Base-by-base conservation (phyloP, 1,140 invertebrate genomes). In the Sarcophaga bullata region DNA sequence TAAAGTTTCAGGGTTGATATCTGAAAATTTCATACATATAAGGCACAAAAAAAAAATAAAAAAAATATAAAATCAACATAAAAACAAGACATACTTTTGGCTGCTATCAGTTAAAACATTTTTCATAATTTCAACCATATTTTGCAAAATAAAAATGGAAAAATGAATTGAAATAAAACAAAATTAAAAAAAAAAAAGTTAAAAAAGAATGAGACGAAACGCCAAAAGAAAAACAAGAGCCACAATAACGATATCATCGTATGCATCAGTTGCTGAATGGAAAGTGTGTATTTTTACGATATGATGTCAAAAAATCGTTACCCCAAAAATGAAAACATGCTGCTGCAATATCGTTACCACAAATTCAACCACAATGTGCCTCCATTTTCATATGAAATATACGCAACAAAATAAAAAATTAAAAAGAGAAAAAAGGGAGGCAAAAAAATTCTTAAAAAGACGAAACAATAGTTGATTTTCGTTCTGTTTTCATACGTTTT, bases 51-150 rank as follows among this genome's bases (percentile, higher is more conserved):
- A 68, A 8, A 52, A 52, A 68, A 6, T 8, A 68, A n/a, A 68
- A 17, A 62, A 2, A 37, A 37, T 37, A 37, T 37, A 9, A 72
- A 17, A 72, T 72, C 47, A n/a, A 48, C 6, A 50, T 7, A 75
- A 8, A 11, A 78, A 49, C 48, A 78, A 76, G 46, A 49, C 48
- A 50, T 50, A 50, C 75, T 78, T 78, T 78, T 50, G 75, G 17
- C 75, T 78, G 75, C 48, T 78, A 78, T 78, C 75, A 78, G 75
- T 78, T 78, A 52, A 78, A 78, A 78, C 75, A 78, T 78, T 78
- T 78, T 78, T 78, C 75, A 78, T 78, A 78, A 78, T 78, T 78
- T 78, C 49, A 78, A 78, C 75, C 75, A 78, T 78, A 78, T 78
- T 78, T 78, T 19, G 9, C 17, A 15, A 72, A 72, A 72, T 25